Percentiles rank a stretch among this genome's conserved stretches.
phyloP scores from a whole-genome alignment of 2,888 invertebrate species.

The Alsophila aescularia region DNA sequence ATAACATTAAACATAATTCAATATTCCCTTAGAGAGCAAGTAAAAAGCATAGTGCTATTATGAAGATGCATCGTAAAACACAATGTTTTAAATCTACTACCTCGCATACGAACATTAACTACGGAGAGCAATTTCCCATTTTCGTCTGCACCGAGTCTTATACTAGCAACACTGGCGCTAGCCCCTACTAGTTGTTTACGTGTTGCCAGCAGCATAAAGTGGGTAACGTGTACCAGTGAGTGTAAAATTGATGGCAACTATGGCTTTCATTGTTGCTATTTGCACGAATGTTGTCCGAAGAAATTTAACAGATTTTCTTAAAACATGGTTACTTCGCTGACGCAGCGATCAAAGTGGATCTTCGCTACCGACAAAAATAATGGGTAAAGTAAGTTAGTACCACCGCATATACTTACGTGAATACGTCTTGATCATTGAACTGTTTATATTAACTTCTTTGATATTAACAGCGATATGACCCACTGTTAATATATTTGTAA shows the following conservation, averaged over 20 bases:
- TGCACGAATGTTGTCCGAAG: not conserved
- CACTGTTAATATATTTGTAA: too few species aligned
- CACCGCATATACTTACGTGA: too few species aligned
- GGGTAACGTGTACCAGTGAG: not conserved
- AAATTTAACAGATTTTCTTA: not conserved
- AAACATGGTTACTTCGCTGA: too few species aligned
- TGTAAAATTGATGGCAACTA: not conserved
- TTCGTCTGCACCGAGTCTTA: slow-evolving; percentile 61
- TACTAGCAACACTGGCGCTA: slow-evolving; percentile 49
- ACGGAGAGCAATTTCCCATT: slow-evolving; percentile 66
- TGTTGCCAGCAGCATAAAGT: not conserved
- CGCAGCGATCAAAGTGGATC: too few species aligned
- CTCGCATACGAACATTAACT: slow-evolving; percentile 56
- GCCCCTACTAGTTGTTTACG: slow-evolving; percentile 44
- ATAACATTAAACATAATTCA: not conserved
- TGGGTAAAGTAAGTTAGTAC: too few species aligned
- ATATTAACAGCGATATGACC: too few species aligned
- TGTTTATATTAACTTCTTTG: too few species aligned
- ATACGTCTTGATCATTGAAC: too few species aligned
- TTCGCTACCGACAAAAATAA: too few species aligned
- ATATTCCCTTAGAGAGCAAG: slow-evolving; percentile 5
- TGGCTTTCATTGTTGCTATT: not conserved
- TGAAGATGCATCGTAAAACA: slow-evolving; percentile 51
- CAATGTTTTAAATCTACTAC: slow-evolving; percentile 65
- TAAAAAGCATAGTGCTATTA: slow-evolving; percentile 38